These are phyloP conservation scores for Onthophagus taurus DNA, from an alignment of 1,140 invertebrate genomes.

Conservation along the genomic window DNA sequence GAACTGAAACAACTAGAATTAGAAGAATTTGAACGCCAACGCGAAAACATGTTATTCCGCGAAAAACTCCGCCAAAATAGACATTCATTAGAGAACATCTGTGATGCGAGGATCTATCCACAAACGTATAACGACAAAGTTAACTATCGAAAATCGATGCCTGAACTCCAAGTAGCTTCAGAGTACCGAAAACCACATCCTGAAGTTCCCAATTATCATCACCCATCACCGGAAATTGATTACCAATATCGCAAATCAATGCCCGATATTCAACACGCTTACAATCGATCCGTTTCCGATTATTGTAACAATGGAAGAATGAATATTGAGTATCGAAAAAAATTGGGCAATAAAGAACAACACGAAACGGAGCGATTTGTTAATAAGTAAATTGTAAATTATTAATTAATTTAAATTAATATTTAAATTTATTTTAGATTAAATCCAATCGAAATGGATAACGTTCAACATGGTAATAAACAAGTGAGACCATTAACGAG, in stretches of 20 bases:
- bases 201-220: constrained; percentile 25
- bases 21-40: constrained; percentile 64
- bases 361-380: constrained; percentile 12
- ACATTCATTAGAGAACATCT: constrained; percentile 51
- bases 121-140: constrained; percentile 26
- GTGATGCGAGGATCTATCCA: constrained; percentile 27
- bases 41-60: constrained; percentile 58
- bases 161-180: constrained; percentile 41
- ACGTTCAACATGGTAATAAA: constrained; percentile 15
- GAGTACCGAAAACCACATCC: constrained; percentile 24
- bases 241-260: constrained; percentile 27
- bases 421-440: not conserved
- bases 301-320: constrained; percentile 11
- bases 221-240: constrained; percentile 16
- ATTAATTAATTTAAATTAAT: not conserved
- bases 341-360: constrained; percentile 29
- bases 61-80: constrained; percentile 40
- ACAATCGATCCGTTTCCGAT: constrained; percentile 19
- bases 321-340: constrained; percentile 28
- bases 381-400: not conserved
- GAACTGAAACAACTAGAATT: constrained; percentile 66
- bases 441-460: constrained; percentile 10
- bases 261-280: constrained; percentile 27
- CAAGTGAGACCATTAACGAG: constrained; percentile 54
- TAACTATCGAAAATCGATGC: constrained; percentile 59